Evolutionary conservation across 2,888 invertebrate species (phyloP), one percentile per base, ranked within the genome.

Genomic region (Heteromyza rotundicornis): DNA sequence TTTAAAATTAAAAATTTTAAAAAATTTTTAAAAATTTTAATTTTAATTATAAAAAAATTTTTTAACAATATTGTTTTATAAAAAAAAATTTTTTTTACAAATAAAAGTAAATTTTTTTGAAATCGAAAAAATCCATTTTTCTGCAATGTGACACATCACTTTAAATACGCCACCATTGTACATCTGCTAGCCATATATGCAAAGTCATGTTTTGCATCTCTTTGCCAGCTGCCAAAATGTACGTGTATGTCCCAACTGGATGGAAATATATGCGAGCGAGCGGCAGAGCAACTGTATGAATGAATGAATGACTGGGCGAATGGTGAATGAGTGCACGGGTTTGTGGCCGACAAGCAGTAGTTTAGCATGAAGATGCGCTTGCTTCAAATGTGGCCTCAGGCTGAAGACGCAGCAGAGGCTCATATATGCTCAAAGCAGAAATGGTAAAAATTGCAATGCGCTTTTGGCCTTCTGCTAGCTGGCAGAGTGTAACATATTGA

Each of bases 271-370:
- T 20, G 47, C 47, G 47, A 19, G 47, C 19, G 17, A 47, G 14
- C 19, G 19, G 7, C 20, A 5, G 47, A 7, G 20, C 14, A 19
- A 12, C 19, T 19, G 20, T 47, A 3, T 19, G 68, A 69, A 63
- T 68, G 57, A 56, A 52, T 62, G 58, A 23, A 14, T 55, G 44
- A 22, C 44, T 40, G 27, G 16, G 52, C 7, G 27, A 35, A 20
- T 35, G 53, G 58, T 62, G 57, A 65, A 64, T 62, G 61, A 68
- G 68, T 70, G 71, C 66, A 70, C 71, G 68, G 71, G 69, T 64
- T 59, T 70, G 72, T 69, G 72, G 68, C 72, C 68, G 64, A 69
- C 65, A 51, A 64, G 51, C n/a, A n/a, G 2, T 47, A 3, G 47
- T 47, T 17, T 14, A 47, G 19, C 20, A 47, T 47, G 20, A 47